A percentile compares a stretch with the other conserved stretches of the same genome.
These are phyloP conservation scores for Limnephilus lunatus DNA, from an alignment of 2,888 invertebrate species.

Conservation along the genomic window DNA sequence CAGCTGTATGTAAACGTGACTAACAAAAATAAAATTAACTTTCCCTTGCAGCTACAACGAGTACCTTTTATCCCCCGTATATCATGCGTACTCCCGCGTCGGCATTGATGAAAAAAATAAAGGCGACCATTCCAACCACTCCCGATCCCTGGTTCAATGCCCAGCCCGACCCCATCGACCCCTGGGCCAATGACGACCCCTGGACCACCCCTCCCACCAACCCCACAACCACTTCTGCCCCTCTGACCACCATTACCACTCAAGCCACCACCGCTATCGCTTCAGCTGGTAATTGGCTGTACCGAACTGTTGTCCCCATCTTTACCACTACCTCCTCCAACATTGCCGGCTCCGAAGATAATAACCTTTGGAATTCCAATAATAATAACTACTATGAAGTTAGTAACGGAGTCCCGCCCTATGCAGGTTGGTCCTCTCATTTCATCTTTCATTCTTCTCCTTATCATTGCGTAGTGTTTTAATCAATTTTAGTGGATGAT, in stretches of 20 bases:
- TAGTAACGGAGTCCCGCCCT: conserved; percentile 53
- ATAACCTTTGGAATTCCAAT: conserved; percentile 64
- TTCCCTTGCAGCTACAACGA: conserved; percentile 64
- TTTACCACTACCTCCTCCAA: conserved; percentile 69
- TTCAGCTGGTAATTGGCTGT: conserved; percentile 77
- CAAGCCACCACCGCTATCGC: conserved; percentile 76
- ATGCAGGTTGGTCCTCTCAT: conserved; percentile 60
- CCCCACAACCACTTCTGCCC: conserved; percentile 73
- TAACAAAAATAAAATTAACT: conserved; percentile 67
- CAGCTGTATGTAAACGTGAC: neutral
- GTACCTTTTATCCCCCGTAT: conserved; percentile 61
- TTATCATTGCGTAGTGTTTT: conserved; percentile 19
- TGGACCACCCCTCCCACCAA: conserved; percentile 74
- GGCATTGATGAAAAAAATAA: conserved; percentile 76
- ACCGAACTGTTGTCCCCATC: conserved; percentile 71
- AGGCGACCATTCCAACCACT: conserved; percentile 75
- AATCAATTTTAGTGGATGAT: neutral
- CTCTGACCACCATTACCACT: conserved; percentile 75
- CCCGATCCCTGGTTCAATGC: conserved; percentile 72
- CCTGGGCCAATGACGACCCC: conserved; percentile 77
- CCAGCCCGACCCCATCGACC: conserved; percentile 72
- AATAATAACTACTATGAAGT: conserved; percentile 61
- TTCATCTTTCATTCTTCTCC: conserved; percentile 38
- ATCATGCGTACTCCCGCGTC: conserved; percentile 71
- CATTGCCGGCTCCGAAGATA: conserved; percentile 67